phyloP scores from a whole-genome alignment of 2,113 vertebrate species.

The Hemiprocne comata region DNA sequence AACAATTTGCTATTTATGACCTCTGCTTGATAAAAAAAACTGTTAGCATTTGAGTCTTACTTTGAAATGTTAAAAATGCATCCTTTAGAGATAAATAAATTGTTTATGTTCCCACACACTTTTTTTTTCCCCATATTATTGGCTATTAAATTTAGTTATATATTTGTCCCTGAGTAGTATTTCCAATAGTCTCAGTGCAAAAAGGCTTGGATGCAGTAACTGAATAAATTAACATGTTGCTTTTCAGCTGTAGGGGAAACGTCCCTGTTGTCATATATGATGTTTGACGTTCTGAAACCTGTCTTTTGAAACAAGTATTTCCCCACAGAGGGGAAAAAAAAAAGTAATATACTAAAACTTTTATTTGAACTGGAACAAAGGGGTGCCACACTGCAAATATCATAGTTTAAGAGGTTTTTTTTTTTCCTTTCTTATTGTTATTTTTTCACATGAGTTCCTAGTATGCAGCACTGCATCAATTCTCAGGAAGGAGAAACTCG shows the following conservation, averaged over 20 bases:
- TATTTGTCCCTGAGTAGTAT: not conserved
- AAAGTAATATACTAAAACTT: not conserved
- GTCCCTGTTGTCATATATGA: not conserved
- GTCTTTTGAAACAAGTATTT: not conserved
- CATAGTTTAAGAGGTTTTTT: not conserved
- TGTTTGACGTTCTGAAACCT: not conserved
- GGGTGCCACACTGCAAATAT: not conserved
- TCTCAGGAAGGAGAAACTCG: not conserved
- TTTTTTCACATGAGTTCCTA: not conserved
- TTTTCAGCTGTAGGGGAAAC: not conserved
- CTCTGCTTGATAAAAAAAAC: not conserved
- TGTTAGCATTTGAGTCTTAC: not conserved
- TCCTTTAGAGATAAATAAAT: not conserved
- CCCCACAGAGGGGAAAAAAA: not conserved
- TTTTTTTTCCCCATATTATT: not conserved
- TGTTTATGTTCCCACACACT: not conserved
- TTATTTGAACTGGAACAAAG: not conserved
- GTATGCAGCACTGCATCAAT: accelerated
- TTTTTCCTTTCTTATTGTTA: not conserved
- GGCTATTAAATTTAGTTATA: not conserved
- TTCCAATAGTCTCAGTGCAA: not conserved
- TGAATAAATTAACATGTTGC: not conserved
- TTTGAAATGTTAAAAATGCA: not conserved
- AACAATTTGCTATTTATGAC: not conserved
- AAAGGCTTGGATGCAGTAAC: not conserved